phyloP scores from a whole-genome alignment of 2,888 invertebrate genomes.

The Chalcosyrphus nemorum region DNA sequence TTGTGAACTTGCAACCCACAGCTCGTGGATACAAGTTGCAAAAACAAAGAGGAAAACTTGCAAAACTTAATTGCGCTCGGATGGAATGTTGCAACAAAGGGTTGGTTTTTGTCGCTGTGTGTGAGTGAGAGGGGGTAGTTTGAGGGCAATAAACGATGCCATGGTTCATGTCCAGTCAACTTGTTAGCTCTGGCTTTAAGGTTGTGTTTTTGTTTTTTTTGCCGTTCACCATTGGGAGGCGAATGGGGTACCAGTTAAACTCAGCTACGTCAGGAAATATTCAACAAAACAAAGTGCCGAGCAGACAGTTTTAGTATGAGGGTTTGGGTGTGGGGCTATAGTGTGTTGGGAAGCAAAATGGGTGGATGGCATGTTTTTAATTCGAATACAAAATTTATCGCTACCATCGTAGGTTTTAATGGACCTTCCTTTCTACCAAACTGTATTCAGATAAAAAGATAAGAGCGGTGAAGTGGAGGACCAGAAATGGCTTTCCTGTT shows the following conservation, averaged over 20 bases:
- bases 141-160: slow-evolving; percentile 39
- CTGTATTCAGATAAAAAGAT: not conserved
- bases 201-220: not conserved
- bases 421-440: slow-evolving; percentile 4
- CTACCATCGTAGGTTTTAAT: slow-evolving; percentile 15
- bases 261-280: slow-evolving; percentile 7
- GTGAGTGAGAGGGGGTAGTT: not conserved
- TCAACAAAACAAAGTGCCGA: slow-evolving; percentile 4
- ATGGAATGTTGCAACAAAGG: not conserved
- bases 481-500: not conserved
- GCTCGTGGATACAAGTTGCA: slow-evolving; percentile 15
- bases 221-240: not conserved
- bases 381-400: slow-evolving; percentile 32
- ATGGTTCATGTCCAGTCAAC: slow-evolving; percentile 50
- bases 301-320: not conserved
- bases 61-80: slow-evolving; percentile 26
- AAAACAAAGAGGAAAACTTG: not conserved
- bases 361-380: slow-evolving; percentile 17
- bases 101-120: not conserved
- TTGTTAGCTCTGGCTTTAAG: slow-evolving; percentile 23
- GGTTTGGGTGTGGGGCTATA: not conserved
- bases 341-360: not conserved
- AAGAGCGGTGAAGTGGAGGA: not conserved
- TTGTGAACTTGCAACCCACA: slow-evolving; percentile 33
- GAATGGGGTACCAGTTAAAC: not conserved